These are phyloP conservation scores for Pollenia angustigena DNA, from an alignment of 2,888 invertebrate species.

Conservation along the genomic window DNA sequence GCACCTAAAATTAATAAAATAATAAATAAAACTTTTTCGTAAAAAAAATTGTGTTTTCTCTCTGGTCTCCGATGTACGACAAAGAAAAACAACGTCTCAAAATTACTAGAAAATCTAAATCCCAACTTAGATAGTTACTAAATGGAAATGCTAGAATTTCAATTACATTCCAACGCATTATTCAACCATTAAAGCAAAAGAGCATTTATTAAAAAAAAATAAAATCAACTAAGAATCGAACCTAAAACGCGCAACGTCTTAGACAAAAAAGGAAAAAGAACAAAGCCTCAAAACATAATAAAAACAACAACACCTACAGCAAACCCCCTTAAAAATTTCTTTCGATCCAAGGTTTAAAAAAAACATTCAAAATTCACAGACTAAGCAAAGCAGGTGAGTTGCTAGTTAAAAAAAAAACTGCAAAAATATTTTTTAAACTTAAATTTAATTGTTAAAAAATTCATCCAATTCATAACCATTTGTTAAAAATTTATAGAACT, in stretches of 20 bases:
- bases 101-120: conserved; percentile 27
- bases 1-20: conserved; percentile 25
- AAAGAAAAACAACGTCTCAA: conserved; percentile 8
- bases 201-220: conserved; percentile 52
- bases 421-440: neutral
- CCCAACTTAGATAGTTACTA: conserved; percentile 56
- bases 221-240: neutral
- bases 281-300: conserved; percentile 11
- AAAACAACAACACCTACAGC: conserved; percentile 36
- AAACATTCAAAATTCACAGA: conserved; percentile 83
- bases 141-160: conserved; percentile 56
- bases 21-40: conserved; percentile 19
- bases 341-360: conserved; percentile 74
- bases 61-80: conserved; percentile 29
- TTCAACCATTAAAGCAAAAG: conserved; percentile 30
- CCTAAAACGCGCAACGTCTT: conserved; percentile 56
- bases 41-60: neutral
- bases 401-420: neutral
- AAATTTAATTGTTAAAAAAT: conserved; percentile 18
- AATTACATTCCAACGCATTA: conserved; percentile 35
- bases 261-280: conserved; percentile 15
- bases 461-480: conserved; percentile 68
- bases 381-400: conserved; percentile 82
- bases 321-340: conserved; percentile 45
- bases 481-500: neutral